Percentiles rank a stretch among this genome's conserved stretches.
These are phyloP conservation scores for Rhagoletis pomonella DNA, from an alignment of 1,140 invertebrate genomes.

Conservation along the genomic window DNA sequence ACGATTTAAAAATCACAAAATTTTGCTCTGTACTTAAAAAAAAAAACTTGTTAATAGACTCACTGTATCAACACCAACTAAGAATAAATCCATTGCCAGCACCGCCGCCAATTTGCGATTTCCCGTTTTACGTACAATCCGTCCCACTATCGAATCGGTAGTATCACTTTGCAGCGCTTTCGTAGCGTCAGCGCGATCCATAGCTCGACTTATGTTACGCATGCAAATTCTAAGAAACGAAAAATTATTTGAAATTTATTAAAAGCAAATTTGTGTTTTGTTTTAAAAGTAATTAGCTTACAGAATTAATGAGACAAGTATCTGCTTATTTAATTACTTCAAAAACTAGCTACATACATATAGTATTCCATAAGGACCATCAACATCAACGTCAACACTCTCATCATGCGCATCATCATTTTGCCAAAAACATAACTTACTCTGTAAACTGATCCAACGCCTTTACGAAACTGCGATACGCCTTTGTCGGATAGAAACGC, in stretches of 20 bases:
- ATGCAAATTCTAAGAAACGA: slow-evolving; percentile 77
- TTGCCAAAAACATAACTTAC: slow-evolving; percentile 75
- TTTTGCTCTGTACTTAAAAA: too few species aligned
- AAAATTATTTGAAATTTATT: slow-evolving; percentile 24
- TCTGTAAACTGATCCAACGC: slow-evolving; percentile 83
- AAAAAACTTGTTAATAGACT: neutral
- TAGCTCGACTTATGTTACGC: slow-evolving; percentile 77
- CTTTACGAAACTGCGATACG: slow-evolving; percentile 83
- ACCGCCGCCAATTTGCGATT: slow-evolving; percentile 84
- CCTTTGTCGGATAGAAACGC: slow-evolving; percentile 84
- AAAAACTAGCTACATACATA: neutral
- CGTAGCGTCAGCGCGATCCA: slow-evolving; percentile 75
- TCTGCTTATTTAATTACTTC: neutral
- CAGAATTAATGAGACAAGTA: too few species aligned
- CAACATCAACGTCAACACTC: neutral
- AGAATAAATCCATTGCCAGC: slow-evolving; percentile 86
- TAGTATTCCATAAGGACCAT: neutral
- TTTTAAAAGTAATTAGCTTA: too few species aligned
- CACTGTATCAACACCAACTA: slow-evolving; percentile 93
- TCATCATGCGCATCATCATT: neutral
- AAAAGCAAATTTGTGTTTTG: too few species aligned
- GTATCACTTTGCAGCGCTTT: slow-evolving; percentile 65
- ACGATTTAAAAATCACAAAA: too few species aligned
- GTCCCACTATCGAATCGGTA: slow-evolving; percentile 80
- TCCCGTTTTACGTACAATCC: slow-evolving; percentile 78